A percentile compares a stretch with the other conserved stretches of the same genome.
These are phyloP conservation scores for Anomalospiza imberbis DNA, from an alignment of 2,797 vertebrate species.

Conservation along the genomic window DNA sequence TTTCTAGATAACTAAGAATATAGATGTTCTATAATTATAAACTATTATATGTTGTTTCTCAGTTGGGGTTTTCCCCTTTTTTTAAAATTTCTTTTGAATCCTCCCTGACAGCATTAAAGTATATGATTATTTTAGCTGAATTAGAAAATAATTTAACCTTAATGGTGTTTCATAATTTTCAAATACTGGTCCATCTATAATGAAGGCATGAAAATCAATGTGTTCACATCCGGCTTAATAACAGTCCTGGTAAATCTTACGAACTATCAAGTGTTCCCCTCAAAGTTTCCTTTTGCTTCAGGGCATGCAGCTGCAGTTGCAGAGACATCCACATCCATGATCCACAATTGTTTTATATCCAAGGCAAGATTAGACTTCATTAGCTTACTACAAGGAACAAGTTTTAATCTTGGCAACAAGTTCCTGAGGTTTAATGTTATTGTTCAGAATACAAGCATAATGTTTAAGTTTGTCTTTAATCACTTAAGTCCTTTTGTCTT, in stretches of 20 bases:
- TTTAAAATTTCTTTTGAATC: neutral
- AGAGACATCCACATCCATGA: neutral
- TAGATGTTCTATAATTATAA: neutral
- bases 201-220: neutral
- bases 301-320: neutral
- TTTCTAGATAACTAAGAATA: neutral
- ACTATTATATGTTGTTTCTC: neutral
- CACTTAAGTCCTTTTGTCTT: neutral
- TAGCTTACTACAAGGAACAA: neutral
- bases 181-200: neutral
- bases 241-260: neutral
- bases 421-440: neutral
- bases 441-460: neutral
- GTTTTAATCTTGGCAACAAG: neutral
- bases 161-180: neutral
- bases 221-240: neutral
- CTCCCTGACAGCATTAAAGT: neutral
- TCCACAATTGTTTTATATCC: neutral
- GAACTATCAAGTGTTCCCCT: neutral
- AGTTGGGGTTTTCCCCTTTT: fast-evolving
- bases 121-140: neutral
- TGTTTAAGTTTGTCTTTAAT: neutral
- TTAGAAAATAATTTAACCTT: neutral
- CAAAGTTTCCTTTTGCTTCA: neutral
- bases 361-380: neutral